Conservation (phyloP, 2,113 vertebrate species). For the Bucco capensis region DNA sequence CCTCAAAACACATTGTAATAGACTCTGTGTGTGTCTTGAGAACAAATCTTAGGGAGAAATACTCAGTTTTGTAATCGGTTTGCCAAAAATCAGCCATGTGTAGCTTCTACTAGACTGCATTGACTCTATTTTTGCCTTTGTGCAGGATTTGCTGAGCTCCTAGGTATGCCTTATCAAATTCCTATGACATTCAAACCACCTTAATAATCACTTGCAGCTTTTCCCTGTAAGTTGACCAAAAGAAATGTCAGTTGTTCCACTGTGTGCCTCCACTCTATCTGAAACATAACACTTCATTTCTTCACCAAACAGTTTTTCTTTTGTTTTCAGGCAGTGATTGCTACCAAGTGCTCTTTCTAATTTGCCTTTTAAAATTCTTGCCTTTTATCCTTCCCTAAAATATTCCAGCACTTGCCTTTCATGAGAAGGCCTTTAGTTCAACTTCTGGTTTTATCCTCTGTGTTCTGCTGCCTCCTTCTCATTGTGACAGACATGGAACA, state of each 20-base stretch:
- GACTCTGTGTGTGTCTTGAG: not conserved
- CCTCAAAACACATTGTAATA: not conserved
- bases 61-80: not conserved
- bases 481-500: not conserved
- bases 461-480: not conserved
- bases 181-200: not conserved
- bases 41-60: not conserved
- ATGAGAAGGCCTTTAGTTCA: not conserved
- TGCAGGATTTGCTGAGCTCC: not conserved
- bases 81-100: not conserved
- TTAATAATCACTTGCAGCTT: not conserved
- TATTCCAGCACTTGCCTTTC: not conserved
- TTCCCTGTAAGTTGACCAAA: not conserved
- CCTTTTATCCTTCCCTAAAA: not conserved
- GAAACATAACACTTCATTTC: not conserved
- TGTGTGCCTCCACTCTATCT: not conserved
- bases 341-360: not conserved
- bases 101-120: not conserved
- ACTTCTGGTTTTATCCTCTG: not conserved
- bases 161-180: not conserved
- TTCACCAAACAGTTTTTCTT: not conserved
- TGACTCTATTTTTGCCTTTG: not conserved
- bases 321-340: not conserved
- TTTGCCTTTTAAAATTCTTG: not conserved
- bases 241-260: not conserved